These are phyloP conservation scores for Seira ritae DNA, from an alignment of 2,888 invertebrate genomes.

Conservation along the genomic window DNA sequence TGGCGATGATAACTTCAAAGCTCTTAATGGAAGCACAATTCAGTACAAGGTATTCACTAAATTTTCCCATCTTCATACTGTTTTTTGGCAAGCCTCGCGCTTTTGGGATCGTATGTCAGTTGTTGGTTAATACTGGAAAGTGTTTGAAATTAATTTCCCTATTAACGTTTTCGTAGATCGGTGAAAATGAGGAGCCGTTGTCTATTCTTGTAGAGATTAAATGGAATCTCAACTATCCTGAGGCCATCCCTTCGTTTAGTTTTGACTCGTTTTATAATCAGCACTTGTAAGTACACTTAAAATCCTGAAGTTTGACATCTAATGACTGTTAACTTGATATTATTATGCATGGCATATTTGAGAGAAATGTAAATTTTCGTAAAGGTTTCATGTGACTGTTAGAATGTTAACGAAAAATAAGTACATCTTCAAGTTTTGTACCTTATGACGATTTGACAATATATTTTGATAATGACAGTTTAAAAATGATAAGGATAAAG, in stretches of 20 bases:
- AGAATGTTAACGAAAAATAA: no score
- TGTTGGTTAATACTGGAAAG: not conserved
- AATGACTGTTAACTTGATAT: not conserved
- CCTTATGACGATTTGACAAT: no score
- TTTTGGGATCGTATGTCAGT: no score
- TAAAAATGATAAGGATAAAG: no score
- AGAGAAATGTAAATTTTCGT: no score
- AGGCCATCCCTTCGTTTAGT: slow-evolving; percentile 86
- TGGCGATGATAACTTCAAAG: slow-evolving; percentile 91
- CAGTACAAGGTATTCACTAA: slow-evolving; percentile 88
- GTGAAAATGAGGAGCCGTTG: slow-evolving; percentile 85
- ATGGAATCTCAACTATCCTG: slow-evolving; percentile 92
- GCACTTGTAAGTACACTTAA: slow-evolving; percentile 84
- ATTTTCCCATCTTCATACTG: not conserved
- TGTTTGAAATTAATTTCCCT: not conserved
- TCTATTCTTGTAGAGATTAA: slow-evolving; percentile 91
- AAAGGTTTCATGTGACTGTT: no score
- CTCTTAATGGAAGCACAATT: slow-evolving; percentile 85
- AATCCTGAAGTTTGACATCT: slow-evolving; percentile 16
- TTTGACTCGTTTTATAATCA: slow-evolving; percentile 96
- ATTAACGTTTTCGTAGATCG: slow-evolving; percentile 80
- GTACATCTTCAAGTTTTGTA: no score
- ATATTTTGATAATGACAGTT: no score
- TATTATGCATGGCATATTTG: no score
- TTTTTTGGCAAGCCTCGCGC: no score